phyloP scores from a whole-genome alignment of 2,797 vertebrate species.

The Chromobotia macracanthus region DNA sequence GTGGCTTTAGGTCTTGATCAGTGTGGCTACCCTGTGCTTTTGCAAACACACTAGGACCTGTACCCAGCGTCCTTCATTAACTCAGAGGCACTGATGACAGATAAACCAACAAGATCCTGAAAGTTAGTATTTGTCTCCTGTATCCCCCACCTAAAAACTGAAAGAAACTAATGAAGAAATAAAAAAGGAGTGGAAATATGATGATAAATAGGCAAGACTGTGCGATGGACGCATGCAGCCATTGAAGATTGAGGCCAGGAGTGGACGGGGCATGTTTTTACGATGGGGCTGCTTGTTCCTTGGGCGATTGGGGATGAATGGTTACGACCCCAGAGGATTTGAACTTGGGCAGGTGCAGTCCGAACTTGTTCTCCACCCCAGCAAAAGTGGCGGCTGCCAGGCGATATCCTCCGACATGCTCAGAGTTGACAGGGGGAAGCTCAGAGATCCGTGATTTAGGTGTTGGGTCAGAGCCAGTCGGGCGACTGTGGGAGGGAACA shows the following conservation, averaged over 20 bases:
- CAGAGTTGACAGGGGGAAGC: constrained; percentile 88
- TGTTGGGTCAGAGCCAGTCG: constrained; percentile 83
- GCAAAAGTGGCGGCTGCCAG: constrained; percentile 96
- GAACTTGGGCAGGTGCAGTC: constrained; percentile 96
- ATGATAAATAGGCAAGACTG: constrained; percentile 62
- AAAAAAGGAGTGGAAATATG: constrained; percentile 53
- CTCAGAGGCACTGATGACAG: constrained; percentile 54
- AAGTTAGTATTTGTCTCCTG: constrained; percentile 20
- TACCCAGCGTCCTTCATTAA: constrained; percentile 34
- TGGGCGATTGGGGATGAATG: constrained; percentile 71
- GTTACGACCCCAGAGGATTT: constrained; percentile 78
- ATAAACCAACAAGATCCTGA: constrained; percentile 9
- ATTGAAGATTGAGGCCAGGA: constrained; percentile 59
- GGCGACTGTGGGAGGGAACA: constrained; percentile 81
- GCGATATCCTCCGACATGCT: constrained; percentile 94
- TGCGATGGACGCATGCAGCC: constrained; percentile 72
- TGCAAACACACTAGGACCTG: constrained; percentile 13
- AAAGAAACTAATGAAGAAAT: constrained; percentile 38
- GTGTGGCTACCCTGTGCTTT: constrained; percentile 27
- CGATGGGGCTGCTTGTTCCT: constrained; percentile 66
- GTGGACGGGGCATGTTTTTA: constrained; percentile 59
- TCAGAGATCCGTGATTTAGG: constrained; percentile 92
- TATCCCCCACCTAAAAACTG: constrained; percentile 30
- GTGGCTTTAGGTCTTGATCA: constrained; percentile 26
- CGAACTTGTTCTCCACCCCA: constrained; percentile 98